A percentile compares a stretch with the other conserved stretches of the same genome.
Evolutionary conservation across 1,140 invertebrate species (phyloP).

Genomic region (Drosophila trapezifrons): DNA sequence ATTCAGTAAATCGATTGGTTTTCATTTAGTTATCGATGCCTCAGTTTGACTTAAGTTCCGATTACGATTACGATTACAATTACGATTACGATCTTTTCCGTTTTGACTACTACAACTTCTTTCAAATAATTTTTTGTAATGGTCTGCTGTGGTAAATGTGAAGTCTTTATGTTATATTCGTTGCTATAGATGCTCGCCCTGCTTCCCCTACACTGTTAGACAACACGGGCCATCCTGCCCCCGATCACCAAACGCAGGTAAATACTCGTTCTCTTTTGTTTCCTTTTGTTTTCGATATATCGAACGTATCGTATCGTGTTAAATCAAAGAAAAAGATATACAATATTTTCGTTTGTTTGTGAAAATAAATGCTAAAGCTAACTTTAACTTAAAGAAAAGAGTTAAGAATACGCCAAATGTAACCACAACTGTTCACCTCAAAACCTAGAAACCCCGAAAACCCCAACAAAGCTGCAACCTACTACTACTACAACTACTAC

Average conservation of each 20-base stretch:
- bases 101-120: constrained; percentile 80
- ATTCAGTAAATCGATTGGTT: constrained; percentile 52
- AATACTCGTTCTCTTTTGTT: constrained; percentile 84
- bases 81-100: constrained; percentile 47
- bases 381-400: constrained; percentile 55
- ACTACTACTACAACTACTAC: constrained; percentile 49
- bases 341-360: constrained; percentile 62
- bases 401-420: constrained; percentile 67
- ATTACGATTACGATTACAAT: constrained; percentile 26
- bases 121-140: constrained; percentile 84
- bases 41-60: constrained; percentile 26
- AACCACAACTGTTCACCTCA: constrained; percentile 57
- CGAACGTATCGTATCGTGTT: constrained; percentile 41
- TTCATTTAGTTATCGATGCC: constrained; percentile 33
- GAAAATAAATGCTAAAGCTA: constrained; percentile 57
- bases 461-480: constrained; percentile 50
- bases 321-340: constrained; percentile 55
- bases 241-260: constrained; percentile 85
- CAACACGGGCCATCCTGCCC: constrained; percentile 85
- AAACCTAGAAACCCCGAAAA: constrained; percentile 39
- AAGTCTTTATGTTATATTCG: constrained; percentile 87
- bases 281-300: constrained; percentile 71
- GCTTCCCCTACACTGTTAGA: constrained; percentile 85
- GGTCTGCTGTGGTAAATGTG: constrained; percentile 85
- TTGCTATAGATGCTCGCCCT: constrained; percentile 86